These are phyloP conservation scores for Tauraco erythrolophus DNA, from an alignment of 2,113 vertebrate genomes.

Conservation along the genomic window DNA sequence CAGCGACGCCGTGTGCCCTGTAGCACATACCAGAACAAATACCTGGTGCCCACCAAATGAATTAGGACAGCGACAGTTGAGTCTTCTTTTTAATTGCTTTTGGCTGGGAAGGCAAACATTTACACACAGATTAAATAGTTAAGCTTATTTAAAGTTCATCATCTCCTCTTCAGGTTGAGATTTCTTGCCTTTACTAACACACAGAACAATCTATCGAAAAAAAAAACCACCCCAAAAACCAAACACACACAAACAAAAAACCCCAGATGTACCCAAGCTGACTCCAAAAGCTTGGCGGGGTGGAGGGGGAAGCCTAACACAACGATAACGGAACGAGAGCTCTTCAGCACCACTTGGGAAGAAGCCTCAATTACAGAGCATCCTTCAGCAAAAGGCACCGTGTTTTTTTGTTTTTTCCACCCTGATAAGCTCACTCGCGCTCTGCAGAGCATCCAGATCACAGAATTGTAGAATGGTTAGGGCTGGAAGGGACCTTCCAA, in stretches of 20 bases:
- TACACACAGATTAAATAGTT: not conserved
- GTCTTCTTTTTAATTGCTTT: not conserved
- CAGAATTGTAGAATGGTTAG: too few species aligned
- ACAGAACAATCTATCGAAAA: not conserved
- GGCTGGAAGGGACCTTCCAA: too few species aligned
- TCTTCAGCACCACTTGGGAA: not conserved
- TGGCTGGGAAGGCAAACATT: not conserved
- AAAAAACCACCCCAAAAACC: not conserved
- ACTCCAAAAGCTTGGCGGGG: not conserved
- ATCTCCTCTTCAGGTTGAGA: not conserved
- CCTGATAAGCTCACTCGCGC: rapidly evolving
- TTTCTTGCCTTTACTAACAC: not conserved
- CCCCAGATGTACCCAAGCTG: too few species aligned
- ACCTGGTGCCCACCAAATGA: rapidly evolving
- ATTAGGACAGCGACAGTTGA: not conserved
- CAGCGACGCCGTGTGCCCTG: rapidly evolving
- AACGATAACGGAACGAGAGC: not conserved
- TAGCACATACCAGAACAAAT: not conserved
- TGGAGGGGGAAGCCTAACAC: not conserved
- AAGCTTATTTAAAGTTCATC: not conserved
- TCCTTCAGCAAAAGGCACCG: not conserved
- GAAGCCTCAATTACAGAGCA: not conserved
- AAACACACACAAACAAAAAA: not conserved
- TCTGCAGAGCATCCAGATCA: not conserved
- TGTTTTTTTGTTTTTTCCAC: rapidly evolving